These are phyloP conservation scores for Scaptomyza hsui DNA, from an alignment of 1,140 invertebrate genomes.

Conservation along the genomic window DNA sequence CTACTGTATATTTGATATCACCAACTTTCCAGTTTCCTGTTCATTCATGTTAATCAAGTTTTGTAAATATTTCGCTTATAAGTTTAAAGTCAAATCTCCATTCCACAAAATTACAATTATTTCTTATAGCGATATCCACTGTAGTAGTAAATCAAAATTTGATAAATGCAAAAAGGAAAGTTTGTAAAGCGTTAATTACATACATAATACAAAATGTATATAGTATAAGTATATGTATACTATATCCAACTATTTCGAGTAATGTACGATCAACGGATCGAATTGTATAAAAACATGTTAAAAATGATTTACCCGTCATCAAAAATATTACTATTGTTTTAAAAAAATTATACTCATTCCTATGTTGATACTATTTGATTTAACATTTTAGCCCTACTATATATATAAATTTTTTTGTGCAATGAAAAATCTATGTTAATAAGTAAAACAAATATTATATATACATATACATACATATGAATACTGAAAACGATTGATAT, in stretches of 20 bases:
- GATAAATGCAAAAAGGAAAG: conserved; percentile 19
- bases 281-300: conserved; percentile 42
- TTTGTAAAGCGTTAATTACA: conserved; percentile 62
- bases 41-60: neutral
- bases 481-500: conserved; percentile 33
- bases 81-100: neutral
- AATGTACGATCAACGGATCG: conserved; percentile 27
- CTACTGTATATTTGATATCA: neutral
- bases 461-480: too few relatives aligned
- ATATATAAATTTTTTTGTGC: conserved; percentile 26
- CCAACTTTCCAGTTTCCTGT: neutral
- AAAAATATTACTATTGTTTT: conserved; percentile 19
- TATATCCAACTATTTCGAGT: conserved; percentile 31
- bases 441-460: too few relatives aligned
- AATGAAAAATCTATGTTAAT: conserved; percentile 63
- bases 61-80: conserved; percentile 18
- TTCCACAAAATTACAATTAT: conserved; percentile 1
- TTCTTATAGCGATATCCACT: conserved; percentile 36
- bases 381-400: conserved; percentile 15
- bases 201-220: conserved; percentile 35
- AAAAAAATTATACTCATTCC: neutral
- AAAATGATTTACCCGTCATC: conserved; percentile 30
- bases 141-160: conserved; percentile 37
- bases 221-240: conserved; percentile 21
- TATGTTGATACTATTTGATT: conserved; percentile 15